These are phyloP conservation scores for Mayetiola destructor DNA, from an alignment of 2,888 invertebrate species.

Conservation along the genomic window DNA sequence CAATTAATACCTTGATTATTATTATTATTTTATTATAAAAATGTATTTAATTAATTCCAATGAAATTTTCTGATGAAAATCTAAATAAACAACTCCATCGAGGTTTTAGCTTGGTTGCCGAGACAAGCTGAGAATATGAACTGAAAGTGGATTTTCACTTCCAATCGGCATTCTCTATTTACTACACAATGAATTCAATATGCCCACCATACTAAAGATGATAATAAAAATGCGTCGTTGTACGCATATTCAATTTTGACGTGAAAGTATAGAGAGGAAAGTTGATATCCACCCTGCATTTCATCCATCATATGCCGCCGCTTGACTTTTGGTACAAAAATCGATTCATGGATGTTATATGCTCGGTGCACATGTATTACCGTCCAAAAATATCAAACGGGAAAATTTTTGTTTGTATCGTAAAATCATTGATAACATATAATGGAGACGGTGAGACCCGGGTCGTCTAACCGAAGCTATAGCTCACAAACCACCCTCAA, in stretches of 20 bases:
- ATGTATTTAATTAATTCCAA: too few species aligned
- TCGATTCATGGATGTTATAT: background rate
- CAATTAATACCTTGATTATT: too few species aligned
- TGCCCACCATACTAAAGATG: background rate
- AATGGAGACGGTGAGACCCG: background rate
- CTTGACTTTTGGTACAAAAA: too few species aligned
- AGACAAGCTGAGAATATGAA: too few species aligned
- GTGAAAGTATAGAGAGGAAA: background rate
- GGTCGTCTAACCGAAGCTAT: background rate
- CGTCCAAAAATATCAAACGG: background rate
- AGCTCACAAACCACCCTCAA: background rate
- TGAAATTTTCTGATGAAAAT: too few species aligned
- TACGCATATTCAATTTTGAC: conserved; percentile 13
- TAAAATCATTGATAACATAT: too few species aligned
- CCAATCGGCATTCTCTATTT: background rate
- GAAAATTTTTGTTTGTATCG: too few species aligned
- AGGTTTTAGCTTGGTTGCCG: too few species aligned
- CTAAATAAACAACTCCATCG: too few species aligned
- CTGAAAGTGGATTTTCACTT: background rate
- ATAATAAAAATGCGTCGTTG: background rate
- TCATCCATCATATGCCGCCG: too few species aligned
- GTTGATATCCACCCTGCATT: conserved; percentile 5
- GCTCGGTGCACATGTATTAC: background rate
- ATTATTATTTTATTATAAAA: too few species aligned
- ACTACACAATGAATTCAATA: background rate